Evolutionary conservation across 2,888 invertebrate genomes (phyloP), one percentile per base, ranked within the genome.

Genomic region (Calliopum simillimum): DNA sequence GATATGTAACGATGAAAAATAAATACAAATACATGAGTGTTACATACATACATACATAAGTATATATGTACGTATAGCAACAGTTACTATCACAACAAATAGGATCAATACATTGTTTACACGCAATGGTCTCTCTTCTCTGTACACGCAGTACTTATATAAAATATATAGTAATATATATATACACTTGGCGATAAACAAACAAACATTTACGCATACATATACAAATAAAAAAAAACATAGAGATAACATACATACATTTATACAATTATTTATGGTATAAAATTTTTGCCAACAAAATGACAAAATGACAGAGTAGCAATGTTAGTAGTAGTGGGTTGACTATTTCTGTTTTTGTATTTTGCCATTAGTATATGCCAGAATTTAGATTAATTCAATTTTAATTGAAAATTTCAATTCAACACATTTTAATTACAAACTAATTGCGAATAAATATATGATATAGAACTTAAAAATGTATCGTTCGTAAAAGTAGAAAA

Each of bases 341-440:
- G 8, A 33, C 8, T 33, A 8, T 33, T 6, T n/a, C n/a, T n/a
- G n/a, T n/a, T 1, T 33, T 33, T 33, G 5, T 6, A 33, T 33
- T 8, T 33, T 33, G 33, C 33, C 33, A 33, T 8, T 33, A 33
- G 33, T 33, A 33, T 6, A 6, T 8, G 21, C 5, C 12, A 19
- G 1, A 62, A 47, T 46, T 62, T 62, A 23, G 47, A 51, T 63
- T n/a, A 63, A 63, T 43, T 21, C 62, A 61, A 43, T 53, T 68
- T 53, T 58, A 63, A 65, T 70, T 56, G 65, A 58, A 68, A 64
- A 56, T 64, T 71, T 58, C 51, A 63, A 65, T 68, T 56, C 43
- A 58, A 68, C 51, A 51, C 68, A 65, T 61, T 71, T 63, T 25
- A 59, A 58, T 59, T 65, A 23, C 33, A 70, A 58, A 47, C 8